These are phyloP conservation scores for Apodemia mormo DNA, from an alignment of 2,888 invertebrate species.

Conservation along the genomic window DNA sequence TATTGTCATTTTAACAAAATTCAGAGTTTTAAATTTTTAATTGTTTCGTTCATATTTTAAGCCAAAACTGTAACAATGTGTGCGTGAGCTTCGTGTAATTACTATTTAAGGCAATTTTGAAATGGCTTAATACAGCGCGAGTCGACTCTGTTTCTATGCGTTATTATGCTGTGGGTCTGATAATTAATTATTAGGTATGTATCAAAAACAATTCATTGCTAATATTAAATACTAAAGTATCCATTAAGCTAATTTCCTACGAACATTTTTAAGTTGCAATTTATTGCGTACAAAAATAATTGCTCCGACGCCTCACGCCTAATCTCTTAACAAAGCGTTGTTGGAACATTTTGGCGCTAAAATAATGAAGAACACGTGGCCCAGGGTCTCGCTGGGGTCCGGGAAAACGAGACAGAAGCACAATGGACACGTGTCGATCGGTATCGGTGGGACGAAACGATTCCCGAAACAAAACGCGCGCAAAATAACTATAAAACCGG, in stretches of 20 bases:
- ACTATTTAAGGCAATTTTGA: too few species aligned
- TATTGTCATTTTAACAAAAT: too few species aligned
- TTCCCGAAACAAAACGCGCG: slow-evolving; percentile 56
- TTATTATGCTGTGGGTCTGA: too few species aligned
- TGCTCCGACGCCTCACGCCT: slow-evolving; percentile 61
- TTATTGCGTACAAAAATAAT: slow-evolving; percentile 36
- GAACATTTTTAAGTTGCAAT: slow-evolving; percentile 25
- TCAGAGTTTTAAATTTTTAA: too few species aligned
- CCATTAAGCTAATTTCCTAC: neutral
- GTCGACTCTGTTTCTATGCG: too few species aligned
- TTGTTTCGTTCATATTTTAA: too few species aligned
- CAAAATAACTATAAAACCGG: slow-evolving; percentile 30
- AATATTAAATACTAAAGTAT: neutral
- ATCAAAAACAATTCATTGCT: neutral
- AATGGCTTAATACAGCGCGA: too few species aligned
- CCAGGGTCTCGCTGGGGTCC: slow-evolving; percentile 26
- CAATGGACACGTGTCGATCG: slow-evolving; percentile 69
- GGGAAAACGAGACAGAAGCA: slow-evolving; percentile 40
- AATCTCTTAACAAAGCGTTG: slow-evolving; percentile 78
- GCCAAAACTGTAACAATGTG: too few species aligned
- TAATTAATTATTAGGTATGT: too few species aligned
- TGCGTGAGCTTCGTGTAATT: too few species aligned
- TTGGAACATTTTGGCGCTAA: slow-evolving; percentile 79
- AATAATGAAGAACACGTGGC: slow-evolving; percentile 80
- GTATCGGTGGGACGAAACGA: slow-evolving; percentile 57